These are phyloP conservation scores for Drosophila athabasca DNA, from an alignment of 1,140 invertebrate genomes.

Conservation along the genomic window DNA sequence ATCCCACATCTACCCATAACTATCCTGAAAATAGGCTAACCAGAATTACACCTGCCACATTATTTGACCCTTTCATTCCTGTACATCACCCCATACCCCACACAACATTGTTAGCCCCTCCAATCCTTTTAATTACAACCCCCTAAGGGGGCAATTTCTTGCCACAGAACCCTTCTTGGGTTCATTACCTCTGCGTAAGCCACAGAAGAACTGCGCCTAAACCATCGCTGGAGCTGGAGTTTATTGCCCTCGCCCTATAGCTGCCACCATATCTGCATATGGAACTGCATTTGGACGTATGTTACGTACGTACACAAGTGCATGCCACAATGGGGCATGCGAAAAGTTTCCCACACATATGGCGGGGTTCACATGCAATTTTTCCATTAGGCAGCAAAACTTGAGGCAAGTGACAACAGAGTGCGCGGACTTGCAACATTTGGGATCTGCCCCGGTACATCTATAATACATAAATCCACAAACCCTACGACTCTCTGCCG, in stretches of 20 bases:
- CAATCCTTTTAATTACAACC: too few relatives aligned
- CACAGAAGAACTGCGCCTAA: constrained; percentile 11
- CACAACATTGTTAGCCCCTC: too few relatives aligned
- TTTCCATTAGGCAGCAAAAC: constrained; percentile 58
- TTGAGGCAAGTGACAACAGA: constrained; percentile 19
- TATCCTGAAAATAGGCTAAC: too few relatives aligned
- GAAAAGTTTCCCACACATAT: constrained; percentile 53
- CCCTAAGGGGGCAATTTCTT: too few relatives aligned
- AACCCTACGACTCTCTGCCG: constrained; percentile 22
- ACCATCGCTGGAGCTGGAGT: not conserved
- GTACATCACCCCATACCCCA: too few relatives aligned
- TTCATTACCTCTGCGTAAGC: too few relatives aligned
- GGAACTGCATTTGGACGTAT: constrained; percentile 6
- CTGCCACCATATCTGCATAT: constrained; percentile 5
- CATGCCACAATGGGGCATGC: constrained; percentile 24
- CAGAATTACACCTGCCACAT: too few relatives aligned
- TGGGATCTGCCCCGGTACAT: constrained; percentile 17
- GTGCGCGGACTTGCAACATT: constrained; percentile 44
- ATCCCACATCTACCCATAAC: too few relatives aligned
- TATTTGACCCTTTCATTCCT: too few relatives aligned
- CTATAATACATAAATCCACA: constrained; percentile 1
- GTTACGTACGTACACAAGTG: not conserved
- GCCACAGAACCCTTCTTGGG: too few relatives aligned
- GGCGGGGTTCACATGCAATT: constrained; percentile 71
- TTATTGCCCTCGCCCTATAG: constrained; percentile 21